Base-by-base conservation (phyloP, 2,113 vertebrate genomes). In the Orientallactaga bullata region DNA sequence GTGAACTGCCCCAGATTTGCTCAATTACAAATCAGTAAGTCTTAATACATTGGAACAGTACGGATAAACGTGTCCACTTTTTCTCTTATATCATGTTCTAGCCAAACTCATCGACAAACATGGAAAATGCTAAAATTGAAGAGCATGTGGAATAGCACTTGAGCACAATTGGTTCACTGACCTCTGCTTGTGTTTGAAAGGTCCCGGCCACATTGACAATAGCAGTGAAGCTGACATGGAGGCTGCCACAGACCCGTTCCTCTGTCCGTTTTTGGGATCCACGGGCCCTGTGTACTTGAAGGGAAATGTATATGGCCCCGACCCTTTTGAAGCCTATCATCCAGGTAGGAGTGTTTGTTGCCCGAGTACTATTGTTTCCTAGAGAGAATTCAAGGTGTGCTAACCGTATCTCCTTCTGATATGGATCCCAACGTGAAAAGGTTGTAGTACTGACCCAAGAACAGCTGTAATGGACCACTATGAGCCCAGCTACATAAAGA, bases 161-260 rank as follows among this genome's bases (percentile, higher is more conserved):
- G 66, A 77, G 15, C 35, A 47, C 30, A 86, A 21, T 17, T 5
- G 0, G 0, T 71, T 65, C 1, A 0, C 6, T 98, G 84, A 98
- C 71, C 1, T 0, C 78, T 17, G 28, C 83, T 63, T 97, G 85
- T 96, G 26, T 96, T 95, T 90, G 95, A 80, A 97, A 99, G 99
- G 99, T 60, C 96, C 98, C 84, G 99, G 98, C 88, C 99, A 99
- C 71, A 90, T 99, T 89, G 99, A 99, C 91, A 99, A 98, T 12
- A 98, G 98, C 96, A 99, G 99, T 90, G 99, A 99, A 93, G 97
- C 97, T 0, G 99, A 99, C 26, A 79, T 99, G 96, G 99, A 99
- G 87, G 98, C 97, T 17, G 97, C 97, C 76, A 97, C 98, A 0
- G 99, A 99, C 91, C 99, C 99, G 0, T 98, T 99, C 78, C 98